Percentiles rank a stretch among this genome's conserved stretches.
phyloP scores from a whole-genome alignment of 2,113 vertebrate genomes.

The Solea solea region DNA sequence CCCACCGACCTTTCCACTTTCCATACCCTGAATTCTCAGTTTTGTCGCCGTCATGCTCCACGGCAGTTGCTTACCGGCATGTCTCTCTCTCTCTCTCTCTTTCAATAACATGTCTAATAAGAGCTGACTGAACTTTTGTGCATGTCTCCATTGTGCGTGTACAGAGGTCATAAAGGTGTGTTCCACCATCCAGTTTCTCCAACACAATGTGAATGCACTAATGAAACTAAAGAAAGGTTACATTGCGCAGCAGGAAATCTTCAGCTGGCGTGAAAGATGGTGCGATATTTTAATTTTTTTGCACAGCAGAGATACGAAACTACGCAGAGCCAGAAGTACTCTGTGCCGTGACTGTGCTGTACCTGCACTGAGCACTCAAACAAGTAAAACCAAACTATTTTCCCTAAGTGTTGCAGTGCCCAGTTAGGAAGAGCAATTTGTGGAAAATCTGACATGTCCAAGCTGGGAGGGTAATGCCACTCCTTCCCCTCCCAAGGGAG shows the following conservation, averaged over 20 bases:
- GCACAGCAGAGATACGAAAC: constrained; percentile 9
- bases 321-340: constrained; percentile 8
- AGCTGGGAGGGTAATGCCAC: constrained; percentile 14
- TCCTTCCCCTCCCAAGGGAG: constrained; percentile 9
- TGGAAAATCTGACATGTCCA: constrained; percentile 18
- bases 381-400: not conserved
- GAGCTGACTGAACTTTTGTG: constrained; percentile 19
- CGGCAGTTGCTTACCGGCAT: not conserved
- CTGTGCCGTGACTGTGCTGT: constrained; percentile 26
- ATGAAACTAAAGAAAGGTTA: too few species aligned
- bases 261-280: not conserved
- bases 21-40: not conserved
- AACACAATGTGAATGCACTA: too few species aligned
- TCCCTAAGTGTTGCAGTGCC: constrained; percentile 6
- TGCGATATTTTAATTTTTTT: not conserved
- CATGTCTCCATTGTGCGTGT: not conserved
- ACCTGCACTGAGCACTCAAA: constrained; percentile 18
- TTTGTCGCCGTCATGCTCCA: not conserved
- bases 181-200: too few species aligned
- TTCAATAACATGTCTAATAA: not conserved
- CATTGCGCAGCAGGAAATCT: not conserved
- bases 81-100: not conserved
- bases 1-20: constrained; percentile 11
- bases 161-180: too few species aligned
- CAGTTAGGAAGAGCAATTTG: constrained; percentile 4